These are phyloP conservation scores for Rutpela maculata DNA, from an alignment of 2,888 invertebrate species.

Conservation along the genomic window DNA sequence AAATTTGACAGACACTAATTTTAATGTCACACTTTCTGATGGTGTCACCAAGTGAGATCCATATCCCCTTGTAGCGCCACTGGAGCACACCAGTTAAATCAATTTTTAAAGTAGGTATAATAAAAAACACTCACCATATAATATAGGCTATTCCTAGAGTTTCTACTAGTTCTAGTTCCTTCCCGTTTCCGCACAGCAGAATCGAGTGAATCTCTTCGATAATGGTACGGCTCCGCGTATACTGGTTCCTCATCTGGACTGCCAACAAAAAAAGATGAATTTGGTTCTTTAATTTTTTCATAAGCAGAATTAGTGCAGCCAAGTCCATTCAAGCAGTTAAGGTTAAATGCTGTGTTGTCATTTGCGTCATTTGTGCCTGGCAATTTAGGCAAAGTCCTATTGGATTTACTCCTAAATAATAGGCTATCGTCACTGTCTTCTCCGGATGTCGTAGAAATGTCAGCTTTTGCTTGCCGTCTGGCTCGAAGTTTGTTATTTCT, in stretches of 20 bases:
- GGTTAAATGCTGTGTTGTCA: conserved; percentile 59
- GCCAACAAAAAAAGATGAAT: conserved; percentile 69
- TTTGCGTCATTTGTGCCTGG: conserved; percentile 49
- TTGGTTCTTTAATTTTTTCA: conserved; percentile 67
- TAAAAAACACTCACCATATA: conserved; percentile 73
- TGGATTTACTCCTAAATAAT: conserved; percentile 63
- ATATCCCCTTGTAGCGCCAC: too few relatives aligned
- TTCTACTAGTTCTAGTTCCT: conserved; percentile 51
- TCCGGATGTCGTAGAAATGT: conserved; percentile 66
- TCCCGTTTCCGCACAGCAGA: conserved; percentile 50
- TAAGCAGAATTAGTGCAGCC: conserved; percentile 69
- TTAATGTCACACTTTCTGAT: too few relatives aligned
- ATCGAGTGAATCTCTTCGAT: conserved; percentile 52
- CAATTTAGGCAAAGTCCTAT: conserved; percentile 55
- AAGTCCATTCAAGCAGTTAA: conserved; percentile 72
- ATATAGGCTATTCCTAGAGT: conserved; percentile 71
- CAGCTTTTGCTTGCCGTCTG: conserved; percentile 60
- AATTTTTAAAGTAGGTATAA: not conserved
- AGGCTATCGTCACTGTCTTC: conserved; percentile 70
- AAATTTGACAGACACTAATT: too few relatives aligned
- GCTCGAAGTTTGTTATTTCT: conserved; percentile 73
- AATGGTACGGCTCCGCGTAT: conserved; percentile 79
- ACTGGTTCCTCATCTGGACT: conserved; percentile 76
- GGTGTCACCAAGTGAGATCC: too few relatives aligned
- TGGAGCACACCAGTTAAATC: too few relatives aligned